These are phyloP conservation scores for Corynorhinus townsendii DNA, from an alignment of 2,113 vertebrate genomes.

Conservation along the genomic window DNA sequence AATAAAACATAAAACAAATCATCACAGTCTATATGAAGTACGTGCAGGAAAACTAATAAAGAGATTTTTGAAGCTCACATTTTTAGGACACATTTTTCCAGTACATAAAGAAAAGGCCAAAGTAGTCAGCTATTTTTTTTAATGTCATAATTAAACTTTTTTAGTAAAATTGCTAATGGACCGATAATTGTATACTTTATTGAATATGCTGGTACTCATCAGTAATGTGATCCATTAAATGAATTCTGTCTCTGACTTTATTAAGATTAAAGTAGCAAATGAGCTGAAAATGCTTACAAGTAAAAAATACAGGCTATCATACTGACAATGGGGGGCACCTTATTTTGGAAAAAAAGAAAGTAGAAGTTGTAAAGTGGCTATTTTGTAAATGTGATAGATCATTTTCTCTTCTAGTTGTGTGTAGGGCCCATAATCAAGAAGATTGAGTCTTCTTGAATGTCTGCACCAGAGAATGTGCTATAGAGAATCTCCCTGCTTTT, in stretches of 20 bases:
- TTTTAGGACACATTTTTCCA: slow-evolving; percentile 53
- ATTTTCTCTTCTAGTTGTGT: slow-evolving; percentile 1
- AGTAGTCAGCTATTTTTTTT: background rate
- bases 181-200: slow-evolving; percentile 52
- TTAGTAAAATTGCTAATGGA: slow-evolving; percentile 57
- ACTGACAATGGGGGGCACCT: background rate
- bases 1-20: slow-evolving; percentile 49
- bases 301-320: background rate
- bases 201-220: slow-evolving; percentile 42
- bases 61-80: slow-evolving; percentile 18
- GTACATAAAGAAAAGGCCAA: slow-evolving; percentile 44
- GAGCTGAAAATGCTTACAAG: slow-evolving; percentile 40
- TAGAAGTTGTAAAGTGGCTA: background rate
- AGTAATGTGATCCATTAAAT: slow-evolving; percentile 46
- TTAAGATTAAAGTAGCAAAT: slow-evolving; percentile 46
- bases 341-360: slow-evolving; percentile 22
- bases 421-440: background rate
- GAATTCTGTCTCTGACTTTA: slow-evolving; percentile 38
- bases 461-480: background rate
- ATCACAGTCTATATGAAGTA: slow-evolving; percentile 4
- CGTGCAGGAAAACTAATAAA: slow-evolving; percentile 18
- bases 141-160: slow-evolving; percentile 45
- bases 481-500: background rate
- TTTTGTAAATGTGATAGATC: slow-evolving; percentile 1
- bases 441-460: background rate